A percentile compares a stretch with the other conserved stretches of the same genome.
Conservation (phyloP, 2,113 vertebrate genomes). For the Struthio camelus region DNA sequence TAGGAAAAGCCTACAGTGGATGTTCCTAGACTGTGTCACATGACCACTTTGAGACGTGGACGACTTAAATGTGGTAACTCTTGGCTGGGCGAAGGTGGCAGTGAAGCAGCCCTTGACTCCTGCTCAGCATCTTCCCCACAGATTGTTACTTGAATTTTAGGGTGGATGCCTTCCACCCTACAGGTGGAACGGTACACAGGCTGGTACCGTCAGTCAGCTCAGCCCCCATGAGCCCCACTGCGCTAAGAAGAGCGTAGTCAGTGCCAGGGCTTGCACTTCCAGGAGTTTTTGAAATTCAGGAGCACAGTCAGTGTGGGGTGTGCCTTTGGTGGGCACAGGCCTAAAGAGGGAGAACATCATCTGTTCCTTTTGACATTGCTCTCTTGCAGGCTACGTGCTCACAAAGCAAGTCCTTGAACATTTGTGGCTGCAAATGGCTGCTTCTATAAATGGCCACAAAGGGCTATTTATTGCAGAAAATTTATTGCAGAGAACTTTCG, state of each 20-base stretch:
- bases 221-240: neutral
- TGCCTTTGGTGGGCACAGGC: neutral
- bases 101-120: neutral
- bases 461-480: neutral
- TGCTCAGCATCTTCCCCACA: neutral
- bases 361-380: neutral
- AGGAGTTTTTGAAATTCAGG: neutral
- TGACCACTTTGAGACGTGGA: rapidly evolving
- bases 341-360: neutral
- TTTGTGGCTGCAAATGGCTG: neutral
- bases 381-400: neutral
- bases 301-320: rapidly evolving
- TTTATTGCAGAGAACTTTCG: neutral
- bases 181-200: no score
- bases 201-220: neutral
- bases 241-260: neutral
- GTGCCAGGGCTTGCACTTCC: neutral
- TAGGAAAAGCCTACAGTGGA: neutral
- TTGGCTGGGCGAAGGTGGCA: neutral
- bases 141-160: neutral
- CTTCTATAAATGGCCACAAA: neutral
- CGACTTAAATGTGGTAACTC: neutral
- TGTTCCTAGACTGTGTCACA: neutral
- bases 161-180: neutral
- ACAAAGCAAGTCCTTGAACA: neutral